Conservation (phyloP, 2,113 vertebrate species). For the Oostethus manadensis region DNA sequence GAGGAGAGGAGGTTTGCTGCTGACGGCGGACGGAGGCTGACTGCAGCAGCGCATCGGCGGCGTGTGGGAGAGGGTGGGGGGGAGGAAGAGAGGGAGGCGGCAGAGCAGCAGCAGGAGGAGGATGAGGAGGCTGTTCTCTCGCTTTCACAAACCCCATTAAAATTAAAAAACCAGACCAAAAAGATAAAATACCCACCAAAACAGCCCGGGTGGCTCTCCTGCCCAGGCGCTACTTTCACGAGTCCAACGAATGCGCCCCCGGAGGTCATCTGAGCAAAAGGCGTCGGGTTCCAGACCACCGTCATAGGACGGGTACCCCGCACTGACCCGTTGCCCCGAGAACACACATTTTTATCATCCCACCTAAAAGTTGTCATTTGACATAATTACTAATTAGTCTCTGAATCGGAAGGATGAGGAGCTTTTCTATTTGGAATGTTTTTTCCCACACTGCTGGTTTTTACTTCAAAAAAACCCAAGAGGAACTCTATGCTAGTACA, state of each 20-base stretch:
- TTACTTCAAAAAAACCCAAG: too few species aligned
- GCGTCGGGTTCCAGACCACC: not conserved
- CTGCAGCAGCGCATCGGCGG: slow-evolving; percentile 57
- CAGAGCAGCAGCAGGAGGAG: too few species aligned
- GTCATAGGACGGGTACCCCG: too few species aligned
- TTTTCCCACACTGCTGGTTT: too few species aligned
- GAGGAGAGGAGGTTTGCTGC: not conserved
- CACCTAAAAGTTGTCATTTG: too few species aligned
- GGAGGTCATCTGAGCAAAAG: not conserved
- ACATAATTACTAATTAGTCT: too few species aligned
- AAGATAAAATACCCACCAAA: slow-evolving; percentile 2
- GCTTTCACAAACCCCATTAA: slow-evolving; percentile 64
- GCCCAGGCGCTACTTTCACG: not conserved
- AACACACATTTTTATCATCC: not conserved
- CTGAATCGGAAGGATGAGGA: too few species aligned
- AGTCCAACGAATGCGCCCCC: not conserved
- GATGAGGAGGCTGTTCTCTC: slow-evolving; percentile 38
- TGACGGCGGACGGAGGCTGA: slow-evolving; percentile 29
- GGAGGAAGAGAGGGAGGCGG: not conserved
- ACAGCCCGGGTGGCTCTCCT: not conserved
- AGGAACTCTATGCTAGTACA: too few species aligned
- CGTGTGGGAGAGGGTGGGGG: slow-evolving; percentile 6
- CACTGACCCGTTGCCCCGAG: not conserved
- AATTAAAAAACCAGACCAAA: too few species aligned
- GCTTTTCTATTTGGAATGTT: too few species aligned